Evolutionary conservation across 2,888 invertebrate genomes (phyloP).

Genomic region (Synanthedon myopaeformis): DNA sequence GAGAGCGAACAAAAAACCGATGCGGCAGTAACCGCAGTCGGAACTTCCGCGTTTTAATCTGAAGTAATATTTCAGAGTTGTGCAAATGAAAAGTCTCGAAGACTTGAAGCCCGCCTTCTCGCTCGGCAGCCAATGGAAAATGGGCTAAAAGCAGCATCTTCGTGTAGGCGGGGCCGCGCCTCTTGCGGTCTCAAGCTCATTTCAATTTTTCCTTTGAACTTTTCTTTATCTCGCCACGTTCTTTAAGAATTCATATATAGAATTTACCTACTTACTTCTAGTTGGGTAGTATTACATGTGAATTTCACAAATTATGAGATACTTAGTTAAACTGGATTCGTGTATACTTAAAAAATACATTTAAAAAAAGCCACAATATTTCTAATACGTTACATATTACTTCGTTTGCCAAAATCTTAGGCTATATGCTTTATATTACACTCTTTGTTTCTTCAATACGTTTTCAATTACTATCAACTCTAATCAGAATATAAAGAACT

Average conservation of each 20-base stretch:
- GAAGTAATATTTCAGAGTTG: slow-evolving; percentile 61
- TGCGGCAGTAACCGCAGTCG: slow-evolving; percentile 51
- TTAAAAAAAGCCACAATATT: too few species aligned
- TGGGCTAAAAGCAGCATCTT: slow-evolving; percentile 63
- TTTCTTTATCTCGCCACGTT: slow-evolving; percentile 54
- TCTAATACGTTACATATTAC: too few species aligned
- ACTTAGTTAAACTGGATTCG: too few species aligned
- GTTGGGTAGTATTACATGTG: background rate
- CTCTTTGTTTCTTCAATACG: too few species aligned
- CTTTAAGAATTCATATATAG: background rate
- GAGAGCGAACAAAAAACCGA: slow-evolving; percentile 20
- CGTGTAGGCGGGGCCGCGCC: slow-evolving; percentile 54
- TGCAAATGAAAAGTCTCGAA: slow-evolving; percentile 67
- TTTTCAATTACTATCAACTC: too few species aligned
- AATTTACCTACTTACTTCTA: background rate
- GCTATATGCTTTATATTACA: too few species aligned
- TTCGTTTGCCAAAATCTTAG: too few species aligned
- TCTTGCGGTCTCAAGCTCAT: slow-evolving; percentile 57
- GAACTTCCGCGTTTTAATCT: slow-evolving; percentile 62
- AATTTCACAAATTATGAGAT: too few species aligned
- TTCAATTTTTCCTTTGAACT: slow-evolving; percentile 63
- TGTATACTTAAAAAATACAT: too few species aligned
- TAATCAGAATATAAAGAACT: too few species aligned
- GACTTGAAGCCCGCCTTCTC: slow-evolving; percentile 52
- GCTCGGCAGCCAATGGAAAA: slow-evolving; percentile 62